Base-by-base conservation (phyloP, 1,140 invertebrate genomes). In the Ceratosolen fusciceps region DNA sequence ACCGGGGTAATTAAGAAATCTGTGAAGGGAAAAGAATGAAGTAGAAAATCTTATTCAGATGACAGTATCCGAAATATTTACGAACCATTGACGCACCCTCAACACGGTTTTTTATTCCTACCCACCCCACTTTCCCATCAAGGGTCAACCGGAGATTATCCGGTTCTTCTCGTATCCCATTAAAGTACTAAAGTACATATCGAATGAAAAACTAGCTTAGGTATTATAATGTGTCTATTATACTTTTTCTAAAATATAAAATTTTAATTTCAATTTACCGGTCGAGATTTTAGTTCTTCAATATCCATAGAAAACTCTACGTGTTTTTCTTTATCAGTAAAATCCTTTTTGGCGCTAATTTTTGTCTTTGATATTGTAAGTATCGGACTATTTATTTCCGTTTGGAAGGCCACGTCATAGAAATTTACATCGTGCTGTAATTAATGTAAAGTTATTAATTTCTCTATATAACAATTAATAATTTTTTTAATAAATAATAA, bases 311-410 rank as follows among this genome's bases (percentile, higher is more conserved):
- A 78, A 37, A 86, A 87, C 43, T 92, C 91, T 0, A 95, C 74
- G 9, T 90, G 84, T 56, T 93, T 94, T 79, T 94, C 93, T 0
- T 88, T 85, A 31, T 92, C 92, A 0, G 92, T 92, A 67, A 94
- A 93, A 83, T 95, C 93, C 82, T 94, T 94, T 78, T 93, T 93
- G 10, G 93, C 91, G 58, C 91, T 87, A 65, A 93, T 88, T 73
- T 91, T 91, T 21, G 93, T 92, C 80, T 89, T 91, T 26, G 95
- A 94, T 47, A 95, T 88, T 24, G 90, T 90, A 26, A 95, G 87
- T 37, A 92, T 87, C 0, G 92, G 89, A 14, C 93, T 93, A 9
- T 92, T 91, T 16, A 95, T 85, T 60, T 92, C 89, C 8, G 93
- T 81, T 39, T 91, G 90, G 16, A 93, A 83, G 0, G 88, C 90